Evolutionary conservation across 2,888 invertebrate species (phyloP).

Genomic region (Xestia c-nigrum): DNA sequence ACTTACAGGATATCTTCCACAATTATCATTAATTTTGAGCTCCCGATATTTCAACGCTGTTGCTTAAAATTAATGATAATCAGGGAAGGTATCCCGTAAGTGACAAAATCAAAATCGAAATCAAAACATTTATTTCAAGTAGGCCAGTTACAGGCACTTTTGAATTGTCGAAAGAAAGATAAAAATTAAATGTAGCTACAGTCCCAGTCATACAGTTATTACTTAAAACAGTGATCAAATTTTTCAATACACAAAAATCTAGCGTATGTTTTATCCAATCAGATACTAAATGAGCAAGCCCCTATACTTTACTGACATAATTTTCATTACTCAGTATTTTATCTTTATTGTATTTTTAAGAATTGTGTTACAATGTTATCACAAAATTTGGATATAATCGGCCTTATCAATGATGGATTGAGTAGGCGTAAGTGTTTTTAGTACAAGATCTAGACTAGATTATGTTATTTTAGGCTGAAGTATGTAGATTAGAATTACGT

Average conservation of each 20-base stretch:
- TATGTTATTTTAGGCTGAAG: conserved; percentile 32
- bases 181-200: too few species aligned
- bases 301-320: neutral
- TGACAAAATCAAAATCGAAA: too few species aligned
- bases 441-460: neutral
- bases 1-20: too few species aligned
- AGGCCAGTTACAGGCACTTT: too few species aligned
- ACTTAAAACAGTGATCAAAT: too few species aligned
- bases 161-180: too few species aligned
- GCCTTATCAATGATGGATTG: conserved; percentile 48
- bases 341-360: conserved; percentile 7
- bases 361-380: conserved; percentile 31
- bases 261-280: conserved; percentile 5
- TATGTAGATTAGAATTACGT: conserved; percentile 17
- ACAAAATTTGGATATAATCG: conserved; percentile 6
- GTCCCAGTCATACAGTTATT: too few species aligned
- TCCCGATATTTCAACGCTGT: too few species aligned
- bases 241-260: neutral
- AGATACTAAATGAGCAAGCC: neutral
- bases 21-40: too few species aligned
- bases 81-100: too few species aligned
- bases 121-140: too few species aligned
- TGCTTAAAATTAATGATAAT: too few species aligned
- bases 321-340: neutral
- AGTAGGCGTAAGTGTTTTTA: neutral